Base-by-base conservation (phyloP, 2,888 invertebrate species). In the Agrochola lychnidis region DNA sequence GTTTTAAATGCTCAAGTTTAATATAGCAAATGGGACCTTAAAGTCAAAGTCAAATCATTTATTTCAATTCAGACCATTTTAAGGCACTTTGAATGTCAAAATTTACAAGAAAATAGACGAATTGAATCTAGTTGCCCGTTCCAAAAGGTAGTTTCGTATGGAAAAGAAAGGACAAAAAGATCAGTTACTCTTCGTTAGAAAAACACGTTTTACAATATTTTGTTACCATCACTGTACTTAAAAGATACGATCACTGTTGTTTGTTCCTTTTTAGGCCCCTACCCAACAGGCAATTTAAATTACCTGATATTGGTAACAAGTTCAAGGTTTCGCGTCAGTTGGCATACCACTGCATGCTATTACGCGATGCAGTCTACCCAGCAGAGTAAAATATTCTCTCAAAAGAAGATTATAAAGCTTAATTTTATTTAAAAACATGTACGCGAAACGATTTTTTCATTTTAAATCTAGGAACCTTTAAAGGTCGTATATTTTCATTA, bases 401-500 rank as follows among this genome's bases (percentile, higher is more conserved):
- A 62, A 25, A 16, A n/a, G 30, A 25, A 42, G 62, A 74, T 25
- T 67, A 84, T 92, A 92, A 89, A 90, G 91, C 81, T 85, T 82
- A 91, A 73, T 90, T 92, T 90, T 76, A 84, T 78, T 78, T 82
- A 81, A 73, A 74, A 40, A 48, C 59, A 74, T 53, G 66, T 53
- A 73, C 73, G 57, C 56, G 74, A 71, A 79, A 83, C 64, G 70
- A 80, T 80, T 91, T 91, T 91, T 91, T 90, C 89, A 87, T 90
- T 90, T 91, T 91, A 89, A 87, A 90, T 89, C 92, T 92, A 94
- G 93, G 90, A 93, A 94, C 94, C 92, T 93, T 94, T 93, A 93
- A 93, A 92, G 91, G 91, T 89, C 88, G 89, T 91, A 90, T 90
- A 87, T 91, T 93, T 91, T 92, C 90, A 90, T 91, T 90, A 90